These are phyloP conservation scores for Taenioides sp. DNA, from an alignment of 2,797 vertebrate genomes.

Conservation along the genomic window DNA sequence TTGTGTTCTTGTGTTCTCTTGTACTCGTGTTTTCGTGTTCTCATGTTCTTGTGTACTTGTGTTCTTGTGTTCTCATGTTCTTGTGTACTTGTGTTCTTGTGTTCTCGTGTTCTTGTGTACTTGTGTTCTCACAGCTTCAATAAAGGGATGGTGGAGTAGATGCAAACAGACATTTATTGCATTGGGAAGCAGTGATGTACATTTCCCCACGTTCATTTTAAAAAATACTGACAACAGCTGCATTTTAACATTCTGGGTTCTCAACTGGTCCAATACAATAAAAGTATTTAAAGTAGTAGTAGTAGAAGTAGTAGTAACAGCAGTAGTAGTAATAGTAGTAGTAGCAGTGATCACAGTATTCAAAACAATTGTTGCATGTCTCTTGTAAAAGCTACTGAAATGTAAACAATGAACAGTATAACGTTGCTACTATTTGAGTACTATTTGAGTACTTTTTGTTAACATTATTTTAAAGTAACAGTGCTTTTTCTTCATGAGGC, in stretches of 20 bases:
- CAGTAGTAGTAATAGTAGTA: background rate
- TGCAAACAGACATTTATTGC: slow-evolving; percentile 71
- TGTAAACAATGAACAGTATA: background rate
- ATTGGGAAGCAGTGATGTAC: slow-evolving; percentile 62
- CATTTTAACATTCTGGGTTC: background rate
- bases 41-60: no score
- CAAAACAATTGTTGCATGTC: background rate
- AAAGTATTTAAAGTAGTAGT: background rate
- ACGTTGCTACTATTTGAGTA: background rate
- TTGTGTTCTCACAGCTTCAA: slow-evolving; percentile 18
- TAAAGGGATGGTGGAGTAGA: slow-evolving; percentile 63
- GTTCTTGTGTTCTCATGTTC: no score
- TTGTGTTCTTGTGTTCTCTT: no score
- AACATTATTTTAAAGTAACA: background rate
- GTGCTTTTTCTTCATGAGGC: background rate
- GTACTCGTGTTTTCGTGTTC: no score
- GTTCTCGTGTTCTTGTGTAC: no score
- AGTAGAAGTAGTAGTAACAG: background rate
- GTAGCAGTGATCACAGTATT: background rate
- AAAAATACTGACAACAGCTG: slow-evolving; percentile 43
- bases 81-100: no score
- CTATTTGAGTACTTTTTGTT: background rate
- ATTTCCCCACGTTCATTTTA: slow-evolving; percentile 58
- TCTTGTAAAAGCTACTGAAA: background rate
- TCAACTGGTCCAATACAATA: slow-evolving; percentile 1